Conservation (phyloP, 2,113 vertebrate genomes). For the Oncorhynchus kisutch region DNA sequence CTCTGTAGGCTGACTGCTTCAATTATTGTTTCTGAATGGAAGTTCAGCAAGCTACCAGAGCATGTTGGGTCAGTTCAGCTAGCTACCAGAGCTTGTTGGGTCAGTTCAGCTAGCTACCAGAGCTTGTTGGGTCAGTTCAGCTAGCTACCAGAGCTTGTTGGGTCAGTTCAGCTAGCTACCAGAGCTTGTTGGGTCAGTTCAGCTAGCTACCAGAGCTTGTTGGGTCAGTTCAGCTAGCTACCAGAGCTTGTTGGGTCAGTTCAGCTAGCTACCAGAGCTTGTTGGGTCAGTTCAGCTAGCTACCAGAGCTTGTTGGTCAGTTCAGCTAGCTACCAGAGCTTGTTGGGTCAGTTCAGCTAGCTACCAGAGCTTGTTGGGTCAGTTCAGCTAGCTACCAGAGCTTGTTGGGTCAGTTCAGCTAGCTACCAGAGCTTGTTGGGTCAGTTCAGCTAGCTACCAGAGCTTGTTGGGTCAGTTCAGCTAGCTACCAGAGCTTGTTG, state of each 20-base stretch:
- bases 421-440: slow-evolving; percentile 6
- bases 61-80: not conserved
- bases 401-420: not conserved
- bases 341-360: not conserved
- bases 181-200: no score
- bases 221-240: no score
- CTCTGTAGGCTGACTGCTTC: slow-evolving; percentile 11
- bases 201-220: no score
- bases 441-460: not conserved
- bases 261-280: slow-evolving; percentile 3
- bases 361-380: slow-evolving; percentile 4
- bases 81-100: slow-evolving; percentile 3
- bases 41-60: not conserved
- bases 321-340: slow-evolving; percentile 4
- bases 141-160: slow-evolving; percentile 4
- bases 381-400: slow-evolving; percentile 2
- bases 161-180: not conserved
- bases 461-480: not conserved
- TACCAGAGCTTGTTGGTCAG: slow-evolving; percentile 7
- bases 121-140: not conserved
- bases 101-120: slow-evolving; percentile 5
- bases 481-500: slow-evolving; percentile 6
- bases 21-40: not conserved
- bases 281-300: not conserved
- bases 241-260: not conserved